Evolutionary conservation across 2,113 vertebrate genomes (phyloP), one percentile per base, ranked within the genome.

Genomic region (Isurus oxyrinchus): DNA sequence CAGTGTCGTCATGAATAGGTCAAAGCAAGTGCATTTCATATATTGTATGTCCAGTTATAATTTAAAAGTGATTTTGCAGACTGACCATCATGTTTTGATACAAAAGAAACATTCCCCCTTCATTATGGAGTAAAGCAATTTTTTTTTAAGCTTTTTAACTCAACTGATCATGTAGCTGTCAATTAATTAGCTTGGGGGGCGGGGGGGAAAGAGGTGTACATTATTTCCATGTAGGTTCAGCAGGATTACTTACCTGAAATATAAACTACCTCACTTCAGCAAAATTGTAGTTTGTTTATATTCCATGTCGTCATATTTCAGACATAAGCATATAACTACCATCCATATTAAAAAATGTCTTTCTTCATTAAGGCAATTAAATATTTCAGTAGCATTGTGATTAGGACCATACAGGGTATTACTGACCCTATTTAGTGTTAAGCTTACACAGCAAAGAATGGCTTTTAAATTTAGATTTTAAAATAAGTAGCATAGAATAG

Each of bases 21-120:
- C 66, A 72, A 53, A 44, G 57, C 61, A 94, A 69, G 94, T 95
- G 66, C 94, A 72, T 95, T 67, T 95, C 25, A 69, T 95, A 6
- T 40, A 95, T 49, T 72, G 35, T 11, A 49, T 19, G 44, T 55
- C 67, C 94, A 76, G 94, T 95, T 59, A 72, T 53, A 13, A 95
- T 31, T 72, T 95, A 31, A 94, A 66, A 67, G 40, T 72, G 14
- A 72, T 95, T 72, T 69, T 72, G 72, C 67, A 95, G 67, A 95
- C 49, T 72, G 44, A 95, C 13, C 21, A 55, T 57, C 44, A 59
- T 95, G 27, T 95, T 49, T 72, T 49, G 94, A 49, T 72, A 7
- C 66, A 95, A 95, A 95, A 23, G 31, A 44, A 95, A 95, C 21
- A 90, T 13, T 90, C 11, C 23, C 35, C 57, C 35, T 93, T 40